These are phyloP conservation scores for Lathronympha strigana DNA, from an alignment of 2,888 invertebrate species.

Conservation along the genomic window DNA sequence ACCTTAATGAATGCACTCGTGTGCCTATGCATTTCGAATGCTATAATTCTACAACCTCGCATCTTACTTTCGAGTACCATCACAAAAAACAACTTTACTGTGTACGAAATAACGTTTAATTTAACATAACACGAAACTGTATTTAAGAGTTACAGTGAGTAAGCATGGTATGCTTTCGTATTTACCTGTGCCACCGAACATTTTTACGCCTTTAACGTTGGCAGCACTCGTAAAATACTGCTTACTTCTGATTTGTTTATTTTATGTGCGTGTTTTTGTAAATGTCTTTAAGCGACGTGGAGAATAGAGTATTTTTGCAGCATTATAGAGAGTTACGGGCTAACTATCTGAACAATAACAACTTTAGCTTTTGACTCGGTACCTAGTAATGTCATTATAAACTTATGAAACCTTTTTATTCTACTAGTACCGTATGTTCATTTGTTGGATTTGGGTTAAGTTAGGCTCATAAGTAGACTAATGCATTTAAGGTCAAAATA, in stretches of 20 bases:
- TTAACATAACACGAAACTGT: not conserved
- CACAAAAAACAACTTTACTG: slow-evolving; percentile 40
- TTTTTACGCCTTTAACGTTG: slow-evolving; percentile 57
- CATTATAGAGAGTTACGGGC: too few relatives aligned
- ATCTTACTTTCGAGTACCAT: not conserved
- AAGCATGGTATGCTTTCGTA: slow-evolving; percentile 42
- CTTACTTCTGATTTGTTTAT: slow-evolving; percentile 36
- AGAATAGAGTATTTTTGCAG: not conserved
- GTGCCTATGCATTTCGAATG: slow-evolving; percentile 42
- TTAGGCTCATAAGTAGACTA: too few relatives aligned
- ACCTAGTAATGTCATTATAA: too few relatives aligned
- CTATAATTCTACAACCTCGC: slow-evolving; percentile 11
- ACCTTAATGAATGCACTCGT: slow-evolving; percentile 72
- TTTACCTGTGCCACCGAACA: slow-evolving; percentile 55
- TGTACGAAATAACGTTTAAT: not conserved
- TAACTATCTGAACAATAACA: too few relatives aligned
- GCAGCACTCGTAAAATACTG: slow-evolving; percentile 41
- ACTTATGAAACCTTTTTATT: too few relatives aligned
- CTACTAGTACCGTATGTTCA: too few relatives aligned
- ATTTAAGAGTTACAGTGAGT: not conserved
- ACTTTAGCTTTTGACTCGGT: too few relatives aligned
- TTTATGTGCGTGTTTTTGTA: slow-evolving; percentile 4
- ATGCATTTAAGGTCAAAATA: too few relatives aligned
- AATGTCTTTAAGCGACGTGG: not conserved
- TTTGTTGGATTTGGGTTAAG: too few relatives aligned